Base-by-base conservation (phyloP, 2,888 invertebrate species). In the Schizaphis graminum region DNA sequence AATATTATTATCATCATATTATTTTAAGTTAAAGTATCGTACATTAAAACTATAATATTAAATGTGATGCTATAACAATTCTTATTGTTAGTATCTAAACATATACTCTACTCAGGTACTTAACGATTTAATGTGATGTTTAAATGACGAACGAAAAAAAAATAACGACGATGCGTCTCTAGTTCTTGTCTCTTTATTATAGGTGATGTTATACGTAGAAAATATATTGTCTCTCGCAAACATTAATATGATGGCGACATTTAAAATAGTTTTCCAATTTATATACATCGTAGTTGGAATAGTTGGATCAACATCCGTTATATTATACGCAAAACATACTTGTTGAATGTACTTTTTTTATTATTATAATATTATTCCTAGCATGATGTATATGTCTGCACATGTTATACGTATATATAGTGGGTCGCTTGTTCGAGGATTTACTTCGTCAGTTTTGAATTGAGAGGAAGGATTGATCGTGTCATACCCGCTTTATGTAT, bases 311-410 rank as follows among this genome's bases (percentile, higher is more conserved):
- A 87, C 44, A 41, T 85, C 8, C 56, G 44, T 85, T 85, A 41
- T 57, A 35, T n/a, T 61, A 53, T 53, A 47, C 35, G 5, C 13
- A 24, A 44, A 44, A 86, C 35, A 77, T 77, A 91, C 92, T 88
- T 89, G 92, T 92, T 89, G 88, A 77, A 77, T 44, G 77, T 53
- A 53, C 21, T 88, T 92, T 88, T 87, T 44, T 91, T n/a, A n/a
- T 49, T 47, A 44, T 47, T 61, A 77, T 21, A 35, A 77, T 35
- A 77, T 77, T 77, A 77, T 77, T 61, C 28, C 5, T 35, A 44
- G 11, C 61, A 26, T 67, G 53, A 88, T 53, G 11, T 53, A 67
- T 67, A 35, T 21, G 21, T 53, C 21, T 53, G 16, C 0, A 21
- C 67, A 21, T 77, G 35, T 35, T 35, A 77, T 35, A 26, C 7